Evolutionary conservation across 2,888 invertebrate genomes (phyloP).

Genomic region (Ophion costatus): DNA sequence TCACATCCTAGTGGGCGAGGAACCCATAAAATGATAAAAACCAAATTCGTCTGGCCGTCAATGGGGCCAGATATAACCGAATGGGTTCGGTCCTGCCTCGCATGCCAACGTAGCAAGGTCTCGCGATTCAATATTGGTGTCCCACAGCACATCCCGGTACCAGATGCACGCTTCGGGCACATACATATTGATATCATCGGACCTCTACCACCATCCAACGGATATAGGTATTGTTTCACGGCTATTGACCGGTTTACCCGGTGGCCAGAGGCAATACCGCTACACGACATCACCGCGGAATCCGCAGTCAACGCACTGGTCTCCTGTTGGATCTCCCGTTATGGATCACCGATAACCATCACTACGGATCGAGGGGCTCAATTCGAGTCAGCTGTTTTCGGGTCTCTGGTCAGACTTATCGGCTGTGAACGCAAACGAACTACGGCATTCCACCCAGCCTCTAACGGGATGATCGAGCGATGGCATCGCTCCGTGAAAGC

Average conservation of each 20-base stretch:
- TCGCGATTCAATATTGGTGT: constrained; percentile 21
- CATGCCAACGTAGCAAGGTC: constrained; percentile 73
- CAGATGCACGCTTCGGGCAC: constrained; percentile 75
- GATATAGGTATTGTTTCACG: constrained; percentile 75
- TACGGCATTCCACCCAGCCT: not conserved
- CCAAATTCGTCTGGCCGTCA: constrained; percentile 70
- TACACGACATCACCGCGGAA: constrained; percentile 62
- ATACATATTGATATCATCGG: constrained; percentile 77
- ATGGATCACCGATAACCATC: no score
- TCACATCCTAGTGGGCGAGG: constrained; percentile 61
- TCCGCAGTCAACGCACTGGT: no score
- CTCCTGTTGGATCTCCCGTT: no score
- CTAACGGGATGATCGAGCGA: constrained; percentile 12
- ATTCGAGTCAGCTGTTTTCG: constrained; percentile 18
- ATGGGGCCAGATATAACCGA: constrained; percentile 69
- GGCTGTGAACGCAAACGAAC: not conserved
- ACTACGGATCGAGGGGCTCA: no score
- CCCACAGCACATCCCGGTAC: no score
- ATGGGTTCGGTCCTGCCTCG: constrained; percentile 72
- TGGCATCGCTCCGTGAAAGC: constrained; percentile 16
- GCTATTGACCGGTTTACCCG: no score
- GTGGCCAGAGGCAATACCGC: constrained; percentile 70
- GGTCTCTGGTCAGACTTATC: not conserved
- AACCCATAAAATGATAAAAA: constrained; percentile 53
- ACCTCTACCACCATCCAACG: no score